phyloP scores from a whole-genome alignment of 2,888 invertebrate genomes.

The Epirrhoe alternata region DNA sequence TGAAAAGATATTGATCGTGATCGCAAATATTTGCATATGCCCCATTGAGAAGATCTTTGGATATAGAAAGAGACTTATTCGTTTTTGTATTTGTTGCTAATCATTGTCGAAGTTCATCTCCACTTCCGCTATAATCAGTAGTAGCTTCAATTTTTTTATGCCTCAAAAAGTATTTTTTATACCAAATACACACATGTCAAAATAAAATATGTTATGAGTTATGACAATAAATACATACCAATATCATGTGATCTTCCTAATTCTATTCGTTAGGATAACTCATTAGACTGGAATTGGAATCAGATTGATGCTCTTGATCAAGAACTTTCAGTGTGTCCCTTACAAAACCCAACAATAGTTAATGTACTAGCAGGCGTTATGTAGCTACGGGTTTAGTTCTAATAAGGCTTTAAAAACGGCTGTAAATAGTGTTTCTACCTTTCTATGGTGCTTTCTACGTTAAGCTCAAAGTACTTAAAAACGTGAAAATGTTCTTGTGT shows the following conservation, averaged over 20 bases:
- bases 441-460: constrained; percentile 63
- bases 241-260: not conserved
- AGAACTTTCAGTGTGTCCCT: not conserved
- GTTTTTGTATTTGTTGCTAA: no score
- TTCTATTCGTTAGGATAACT: not conserved
- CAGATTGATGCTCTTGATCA: constrained; percentile 5
- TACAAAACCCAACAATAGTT: constrained; percentile 7
- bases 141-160: no score
- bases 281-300: not conserved
- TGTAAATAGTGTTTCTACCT: constrained; percentile 49
- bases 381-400: constrained; percentile 35
- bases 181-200: not conserved
- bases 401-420: constrained; percentile 42
- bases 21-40: not conserved
- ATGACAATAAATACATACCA: not conserved
- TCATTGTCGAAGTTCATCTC: no score
- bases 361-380: constrained; percentile 15
- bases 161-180: no score
- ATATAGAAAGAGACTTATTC: not conserved
- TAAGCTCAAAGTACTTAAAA: constrained; percentile 50
- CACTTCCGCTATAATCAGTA: no score
- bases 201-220: not conserved
- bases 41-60: not conserved
- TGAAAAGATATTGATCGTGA: constrained; percentile 8
- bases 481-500: constrained; percentile 42